phyloP scores from a whole-genome alignment of 2,797 vertebrate species.

The Chelon auratus region DNA sequence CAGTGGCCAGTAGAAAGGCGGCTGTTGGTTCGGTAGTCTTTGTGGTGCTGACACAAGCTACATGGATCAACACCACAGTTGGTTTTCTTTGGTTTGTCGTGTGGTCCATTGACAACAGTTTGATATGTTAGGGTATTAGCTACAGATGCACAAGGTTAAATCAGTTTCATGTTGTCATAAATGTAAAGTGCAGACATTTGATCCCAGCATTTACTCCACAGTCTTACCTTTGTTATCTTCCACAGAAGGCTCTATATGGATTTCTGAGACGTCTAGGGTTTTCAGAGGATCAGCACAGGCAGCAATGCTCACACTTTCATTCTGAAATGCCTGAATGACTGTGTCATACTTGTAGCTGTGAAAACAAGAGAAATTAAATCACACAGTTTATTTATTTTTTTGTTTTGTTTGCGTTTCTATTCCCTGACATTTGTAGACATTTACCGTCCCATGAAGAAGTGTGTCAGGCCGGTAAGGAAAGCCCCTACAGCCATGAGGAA shows the following conservation, averaged over 20 bases:
- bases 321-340: slow-evolving; percentile 67
- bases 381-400: not conserved
- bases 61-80: too few relatives aligned
- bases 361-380: slow-evolving; percentile 3
- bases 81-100: too few relatives aligned
- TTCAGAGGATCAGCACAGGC: slow-evolving; percentile 69
- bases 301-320: slow-evolving; percentile 64
- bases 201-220: not conserved
- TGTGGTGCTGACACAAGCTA: too few relatives aligned
- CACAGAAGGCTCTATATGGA: slow-evolving; percentile 25
- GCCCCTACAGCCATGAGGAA: slow-evolving; percentile 82
- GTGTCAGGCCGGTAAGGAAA: slow-evolving; percentile 82
- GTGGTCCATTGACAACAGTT: too few relatives aligned
- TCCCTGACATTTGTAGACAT: not conserved
- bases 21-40: too few relatives aligned
- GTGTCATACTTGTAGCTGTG: slow-evolving; percentile 82
- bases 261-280: slow-evolving; percentile 25
- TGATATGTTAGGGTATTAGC: too few relatives aligned
- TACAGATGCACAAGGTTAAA: too few relatives aligned
- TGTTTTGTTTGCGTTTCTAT: not conserved
- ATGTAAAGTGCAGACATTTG: not conserved
- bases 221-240: slow-evolving; percentile 55
- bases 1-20: too few relatives aligned
- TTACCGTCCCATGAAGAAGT: slow-evolving; percentile 87
- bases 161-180: too few relatives aligned